These are phyloP conservation scores for Bettongia penicillata DNA, from an alignment of 2,113 vertebrate genomes.

Conservation along the genomic window DNA sequence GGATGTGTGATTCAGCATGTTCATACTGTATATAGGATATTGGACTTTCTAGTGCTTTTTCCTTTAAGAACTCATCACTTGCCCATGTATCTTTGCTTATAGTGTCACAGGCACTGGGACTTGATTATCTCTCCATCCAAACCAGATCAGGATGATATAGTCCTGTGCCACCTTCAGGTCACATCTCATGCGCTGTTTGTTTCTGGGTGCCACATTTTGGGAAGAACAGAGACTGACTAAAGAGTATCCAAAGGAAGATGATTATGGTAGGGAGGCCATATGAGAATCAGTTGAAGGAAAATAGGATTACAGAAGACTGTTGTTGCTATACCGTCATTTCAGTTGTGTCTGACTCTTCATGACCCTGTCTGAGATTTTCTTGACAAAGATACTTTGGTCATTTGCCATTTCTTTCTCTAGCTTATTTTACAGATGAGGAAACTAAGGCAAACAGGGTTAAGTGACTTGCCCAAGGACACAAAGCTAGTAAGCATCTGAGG, in stretches of 20 bases:
- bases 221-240: not conserved
- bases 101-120: not conserved
- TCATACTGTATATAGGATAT: not conserved
- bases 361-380: not conserved
- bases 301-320: not conserved
- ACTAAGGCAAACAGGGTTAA: not conserved
- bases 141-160: not conserved
- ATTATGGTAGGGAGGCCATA: not conserved
- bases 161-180: not conserved
- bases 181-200: not conserved
- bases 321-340: not conserved
- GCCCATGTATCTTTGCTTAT: not conserved
- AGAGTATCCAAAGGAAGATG: not conserved
- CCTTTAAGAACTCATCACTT: not conserved
- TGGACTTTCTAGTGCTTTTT: not conserved
- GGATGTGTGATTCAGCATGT: not conserved
- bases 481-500: not conserved
- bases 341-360: not conserved
- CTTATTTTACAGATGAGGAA: not conserved
- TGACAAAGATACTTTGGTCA: not conserved
- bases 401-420: not conserved
- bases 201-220: not conserved
- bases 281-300: not conserved
- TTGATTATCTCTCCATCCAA: not conserved
- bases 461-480: not conserved